These are phyloP conservation scores for Peribatodes rhomboidaria DNA, from an alignment of 2,888 invertebrate species.

Conservation along the genomic window DNA sequence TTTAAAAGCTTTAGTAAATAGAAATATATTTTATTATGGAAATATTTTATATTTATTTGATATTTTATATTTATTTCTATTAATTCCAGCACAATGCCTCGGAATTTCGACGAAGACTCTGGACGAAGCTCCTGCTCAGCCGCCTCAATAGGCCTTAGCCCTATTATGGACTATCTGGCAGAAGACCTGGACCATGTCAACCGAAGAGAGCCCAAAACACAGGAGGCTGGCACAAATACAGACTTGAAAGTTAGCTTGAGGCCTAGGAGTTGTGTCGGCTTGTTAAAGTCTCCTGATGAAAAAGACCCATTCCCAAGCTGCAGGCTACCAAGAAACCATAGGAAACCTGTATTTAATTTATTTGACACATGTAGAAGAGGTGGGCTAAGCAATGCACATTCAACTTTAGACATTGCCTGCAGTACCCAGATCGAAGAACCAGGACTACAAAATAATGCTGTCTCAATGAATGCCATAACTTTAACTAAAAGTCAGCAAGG, in stretches of 20 bases:
- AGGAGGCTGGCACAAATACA: constrained; percentile 81
- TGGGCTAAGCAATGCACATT: constrained; percentile 79
- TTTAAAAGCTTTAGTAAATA: too few relatives aligned
- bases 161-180: constrained; percentile 67
- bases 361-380: constrained; percentile 74
- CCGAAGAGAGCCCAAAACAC: constrained; percentile 58
- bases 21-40: too few relatives aligned
- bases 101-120: constrained; percentile 80
- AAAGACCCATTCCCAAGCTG: constrained; percentile 82
- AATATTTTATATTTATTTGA: too few relatives aligned
- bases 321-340: constrained; percentile 63
- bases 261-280: constrained; percentile 71
- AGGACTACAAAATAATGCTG: constrained; percentile 62
- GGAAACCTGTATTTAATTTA: constrained; percentile 71
- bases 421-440: constrained; percentile 79
- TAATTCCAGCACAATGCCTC: constrained; percentile 61
- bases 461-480: constrained; percentile 68
- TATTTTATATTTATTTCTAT: too few relatives aligned
- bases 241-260: constrained; percentile 81
- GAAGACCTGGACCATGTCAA: constrained; percentile 51
- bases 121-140: constrained; percentile 83
- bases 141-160: constrained; percentile 73
- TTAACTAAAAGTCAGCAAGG: constrained; percentile 50
- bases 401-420: constrained; percentile 78
- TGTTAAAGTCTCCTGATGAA: constrained; percentile 81